Conservation (phyloP, 2,888 invertebrate genomes). For the Glomeris marginata region DNA sequence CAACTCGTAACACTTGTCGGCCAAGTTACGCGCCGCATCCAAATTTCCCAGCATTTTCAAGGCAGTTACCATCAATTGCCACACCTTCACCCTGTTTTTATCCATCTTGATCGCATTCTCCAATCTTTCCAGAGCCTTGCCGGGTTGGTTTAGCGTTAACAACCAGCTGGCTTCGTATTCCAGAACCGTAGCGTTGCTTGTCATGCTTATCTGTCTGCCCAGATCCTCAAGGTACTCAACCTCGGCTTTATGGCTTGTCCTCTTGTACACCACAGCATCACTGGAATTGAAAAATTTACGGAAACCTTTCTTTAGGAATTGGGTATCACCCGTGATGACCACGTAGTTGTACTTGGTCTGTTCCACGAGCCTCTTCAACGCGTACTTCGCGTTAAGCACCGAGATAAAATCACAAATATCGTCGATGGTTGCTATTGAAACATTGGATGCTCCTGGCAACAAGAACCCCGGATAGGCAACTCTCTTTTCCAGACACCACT, state of each 20-base stretch:
- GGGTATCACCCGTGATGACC: constrained; percentile 5
- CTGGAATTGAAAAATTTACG: constrained; percentile 11
- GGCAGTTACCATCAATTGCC: too few species aligned
- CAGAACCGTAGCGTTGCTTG: constrained; percentile 7
- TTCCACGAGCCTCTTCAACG: constrained; percentile 9
- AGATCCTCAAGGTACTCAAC: neutral
- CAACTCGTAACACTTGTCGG: too few species aligned
- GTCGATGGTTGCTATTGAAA: constrained; percentile 1
- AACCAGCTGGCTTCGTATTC: constrained; percentile 12
- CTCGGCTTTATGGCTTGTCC: constrained; percentile 4
- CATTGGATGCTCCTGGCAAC: neutral
- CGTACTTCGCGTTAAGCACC: constrained; percentile 6
- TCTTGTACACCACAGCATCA: constrained; percentile 9
- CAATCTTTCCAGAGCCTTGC: constrained; percentile 5
- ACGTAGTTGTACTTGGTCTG: constrained; percentile 11
- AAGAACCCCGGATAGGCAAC: neutral
- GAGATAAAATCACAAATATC: constrained; percentile 4
- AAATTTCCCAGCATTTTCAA: too few species aligned
- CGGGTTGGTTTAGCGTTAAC: neutral
- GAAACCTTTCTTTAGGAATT: constrained; percentile 10
- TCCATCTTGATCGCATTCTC: neutral
- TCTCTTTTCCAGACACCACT: constrained; percentile 1
- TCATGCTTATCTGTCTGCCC: neutral
- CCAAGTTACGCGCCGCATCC: too few species aligned
- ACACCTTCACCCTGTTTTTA: too few species aligned